Percentiles rank a stretch among this genome's conserved stretches.
Evolutionary conservation across 2,113 vertebrate genomes (phyloP).

Genomic region (Oreotrochilus melanogaster): DNA sequence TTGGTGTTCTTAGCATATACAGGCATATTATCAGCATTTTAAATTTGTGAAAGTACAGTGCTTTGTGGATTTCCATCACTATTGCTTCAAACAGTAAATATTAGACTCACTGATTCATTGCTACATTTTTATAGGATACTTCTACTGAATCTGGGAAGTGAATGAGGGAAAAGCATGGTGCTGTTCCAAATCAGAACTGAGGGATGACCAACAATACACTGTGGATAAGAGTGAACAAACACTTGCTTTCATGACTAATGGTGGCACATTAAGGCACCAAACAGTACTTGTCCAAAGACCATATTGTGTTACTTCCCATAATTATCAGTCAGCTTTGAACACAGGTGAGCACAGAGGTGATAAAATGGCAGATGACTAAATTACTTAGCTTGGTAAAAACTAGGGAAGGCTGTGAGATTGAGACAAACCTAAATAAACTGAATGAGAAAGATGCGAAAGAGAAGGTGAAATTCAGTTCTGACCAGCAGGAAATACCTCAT

Average conservation of each 20-base stretch:
- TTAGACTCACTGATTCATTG: not conserved
- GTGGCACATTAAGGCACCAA: not conserved
- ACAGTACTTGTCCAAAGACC: not conserved
- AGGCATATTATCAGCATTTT: not conserved
- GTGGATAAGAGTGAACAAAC: not conserved
- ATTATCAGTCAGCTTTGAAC: not conserved
- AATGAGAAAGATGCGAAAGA: not conserved
- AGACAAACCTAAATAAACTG: not conserved
- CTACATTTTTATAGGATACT: not conserved
- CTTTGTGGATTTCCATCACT: not conserved
- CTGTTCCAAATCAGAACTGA: not conserved
- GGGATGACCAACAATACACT: not conserved
- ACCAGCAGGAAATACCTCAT: accelerated
- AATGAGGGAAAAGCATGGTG: not conserved
- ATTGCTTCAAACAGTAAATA: not conserved
- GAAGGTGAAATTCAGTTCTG: not conserved
- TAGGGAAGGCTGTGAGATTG: not conserved
- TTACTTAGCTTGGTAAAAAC: not conserved
- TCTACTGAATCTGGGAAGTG: not conserved
- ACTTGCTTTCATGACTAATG: not conserved
- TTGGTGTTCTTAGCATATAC: not conserved
- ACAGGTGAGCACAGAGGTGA: not conserved
- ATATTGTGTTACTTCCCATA: not conserved
- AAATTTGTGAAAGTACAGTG: not conserved
- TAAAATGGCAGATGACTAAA: not conserved